Evolutionary conservation across 2,888 invertebrate species (phyloP).

Genomic region (Drosophila borborema): DNA sequence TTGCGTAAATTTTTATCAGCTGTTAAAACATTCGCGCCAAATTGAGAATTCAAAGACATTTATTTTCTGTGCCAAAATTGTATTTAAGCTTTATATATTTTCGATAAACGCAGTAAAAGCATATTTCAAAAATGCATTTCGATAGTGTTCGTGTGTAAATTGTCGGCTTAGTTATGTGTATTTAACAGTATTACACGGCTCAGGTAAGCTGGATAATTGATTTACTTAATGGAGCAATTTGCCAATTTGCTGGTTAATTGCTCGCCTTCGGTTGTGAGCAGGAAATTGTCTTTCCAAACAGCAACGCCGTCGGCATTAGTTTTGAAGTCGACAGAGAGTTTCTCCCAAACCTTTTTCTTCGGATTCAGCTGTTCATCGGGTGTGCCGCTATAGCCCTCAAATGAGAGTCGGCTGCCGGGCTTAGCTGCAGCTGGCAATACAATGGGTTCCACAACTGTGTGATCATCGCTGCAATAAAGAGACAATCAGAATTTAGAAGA

Average conservation of each 20-base stretch:
- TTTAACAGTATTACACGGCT: slow-evolving; percentile 70
- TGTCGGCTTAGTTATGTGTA: slow-evolving; percentile 42
- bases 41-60: no score
- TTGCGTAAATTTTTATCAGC: neutral
- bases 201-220: slow-evolving; percentile 61
- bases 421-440: slow-evolving; percentile 90
- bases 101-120: slow-evolving; percentile 15
- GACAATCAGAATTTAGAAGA: neutral
- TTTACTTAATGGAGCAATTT: slow-evolving; percentile 93
- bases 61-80: neutral
- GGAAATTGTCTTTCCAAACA: slow-evolving; percentile 93
- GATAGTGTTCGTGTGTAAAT: slow-evolving; percentile 36
- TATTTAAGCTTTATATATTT: slow-evolving; percentile 15
- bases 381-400: slow-evolving; percentile 93
- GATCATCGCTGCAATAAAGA: slow-evolving; percentile 87
- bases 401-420: slow-evolving; percentile 93
- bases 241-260: slow-evolving; percentile 91
- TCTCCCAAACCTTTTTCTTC: slow-evolving; percentile 98
- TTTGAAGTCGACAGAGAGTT: slow-evolving; percentile 92
- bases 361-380: slow-evolving; percentile 96
- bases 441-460: slow-evolving; percentile 94
- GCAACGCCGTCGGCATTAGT: slow-evolving; percentile 90
- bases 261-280: slow-evolving; percentile 90
- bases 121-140: slow-evolving; percentile 51
- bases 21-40: neutral